Evolutionary conservation across 2,888 invertebrate genomes (phyloP).

Genomic region (Hypercompe scribonia): DNA sequence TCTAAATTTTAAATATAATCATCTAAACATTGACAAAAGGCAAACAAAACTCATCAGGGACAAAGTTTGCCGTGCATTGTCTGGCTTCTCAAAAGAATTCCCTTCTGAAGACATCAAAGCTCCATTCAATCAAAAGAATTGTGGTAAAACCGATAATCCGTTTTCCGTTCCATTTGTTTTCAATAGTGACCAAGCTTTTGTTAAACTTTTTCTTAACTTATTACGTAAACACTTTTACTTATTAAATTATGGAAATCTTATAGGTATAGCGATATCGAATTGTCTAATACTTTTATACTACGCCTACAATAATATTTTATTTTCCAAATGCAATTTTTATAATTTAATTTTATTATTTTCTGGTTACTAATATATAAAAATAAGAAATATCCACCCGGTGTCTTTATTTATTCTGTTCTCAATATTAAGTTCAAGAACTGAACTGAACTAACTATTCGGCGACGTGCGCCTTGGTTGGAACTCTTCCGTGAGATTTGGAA

Average conservation of each 20-base stretch:
- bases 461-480: no score
- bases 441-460: no score
- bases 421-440: background rate
- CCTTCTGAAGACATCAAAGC: slow-evolving; percentile 36
- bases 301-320: no score
- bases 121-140: slow-evolving; percentile 52
- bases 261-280: background rate
- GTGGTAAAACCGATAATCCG: slow-evolving; percentile 50
- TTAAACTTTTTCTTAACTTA: slow-evolving; percentile 31
- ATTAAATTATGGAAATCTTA: background rate
- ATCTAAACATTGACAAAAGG: slow-evolving; percentile 1
- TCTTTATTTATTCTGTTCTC: background rate
- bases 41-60: slow-evolving; percentile 12
- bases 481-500: no score
- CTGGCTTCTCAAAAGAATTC: slow-evolving; percentile 35
- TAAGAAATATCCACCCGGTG: background rate
- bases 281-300: no score
- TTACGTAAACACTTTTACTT: background rate
- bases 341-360: no score
- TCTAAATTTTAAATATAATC: background rate
- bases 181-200: slow-evolving; percentile 50
- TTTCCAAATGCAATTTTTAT: no score
- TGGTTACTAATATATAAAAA: no score
- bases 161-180: slow-evolving; percentile 57
- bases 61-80: slow-evolving; percentile 34